Evolutionary conservation across 1,140 invertebrate genomes (phyloP).

Genomic region (Thaumatotibia leucotreta): DNA sequence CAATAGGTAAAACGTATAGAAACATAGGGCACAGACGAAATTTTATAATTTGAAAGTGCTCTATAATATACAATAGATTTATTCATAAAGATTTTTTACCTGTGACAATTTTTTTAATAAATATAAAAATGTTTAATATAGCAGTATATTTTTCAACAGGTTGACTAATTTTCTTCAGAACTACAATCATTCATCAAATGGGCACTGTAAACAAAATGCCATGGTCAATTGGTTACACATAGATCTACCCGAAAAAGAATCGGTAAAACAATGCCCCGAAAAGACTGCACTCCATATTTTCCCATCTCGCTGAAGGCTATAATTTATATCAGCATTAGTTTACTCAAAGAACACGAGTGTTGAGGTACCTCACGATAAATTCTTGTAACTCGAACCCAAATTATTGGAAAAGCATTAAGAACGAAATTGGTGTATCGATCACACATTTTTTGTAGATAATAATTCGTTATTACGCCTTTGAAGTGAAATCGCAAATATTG

Average conservation of each 20-base stretch:
- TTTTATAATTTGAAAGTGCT: too few species aligned
- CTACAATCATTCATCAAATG: too few species aligned
- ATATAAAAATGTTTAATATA: too few species aligned
- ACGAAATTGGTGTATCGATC: constrained; percentile 10
- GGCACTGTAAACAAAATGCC: too few species aligned
- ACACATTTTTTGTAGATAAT: constrained; percentile 12
- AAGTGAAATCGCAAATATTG: not conserved
- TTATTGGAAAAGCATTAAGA: constrained; percentile 12
- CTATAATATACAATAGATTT: too few species aligned
- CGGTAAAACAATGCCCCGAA: not conserved
- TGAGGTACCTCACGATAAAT: constrained; percentile 4
- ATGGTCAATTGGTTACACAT: too few species aligned
- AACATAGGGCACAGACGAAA: too few species aligned
- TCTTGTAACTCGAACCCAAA: constrained; percentile 6
- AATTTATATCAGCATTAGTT: constrained; percentile 1
- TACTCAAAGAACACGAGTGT: constrained; percentile 2
- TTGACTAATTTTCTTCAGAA: too few species aligned
- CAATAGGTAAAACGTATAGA: too few species aligned
- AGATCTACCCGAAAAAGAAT: not conserved
- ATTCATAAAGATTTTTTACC: too few species aligned
- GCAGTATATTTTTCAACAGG: too few species aligned
- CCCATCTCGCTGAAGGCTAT: not conserved
- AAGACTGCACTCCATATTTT: not conserved
- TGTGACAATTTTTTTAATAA: too few species aligned
- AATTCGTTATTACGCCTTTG: not conserved